Evolutionary conservation across 2,888 invertebrate genomes (phyloP).

Genomic region (Cybosia mesomella): DNA sequence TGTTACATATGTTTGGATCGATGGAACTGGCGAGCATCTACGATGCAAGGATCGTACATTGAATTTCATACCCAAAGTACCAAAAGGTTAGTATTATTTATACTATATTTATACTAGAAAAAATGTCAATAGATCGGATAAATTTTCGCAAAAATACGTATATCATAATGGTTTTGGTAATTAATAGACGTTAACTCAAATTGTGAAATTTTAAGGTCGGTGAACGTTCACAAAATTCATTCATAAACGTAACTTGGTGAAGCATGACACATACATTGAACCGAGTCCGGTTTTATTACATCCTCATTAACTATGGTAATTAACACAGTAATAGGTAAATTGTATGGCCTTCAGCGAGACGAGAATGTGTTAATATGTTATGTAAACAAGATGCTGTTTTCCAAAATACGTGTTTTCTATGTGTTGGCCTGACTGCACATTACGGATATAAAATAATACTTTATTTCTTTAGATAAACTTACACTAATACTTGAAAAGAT

Average conservation of each 20-base stretch:
- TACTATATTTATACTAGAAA: not conserved
- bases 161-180: not conserved
- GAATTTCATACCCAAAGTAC: constrained; percentile 91
- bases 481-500: constrained; percentile 59
- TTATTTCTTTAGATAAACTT: constrained; percentile 63
- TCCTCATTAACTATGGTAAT: constrained; percentile 78
- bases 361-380: constrained; percentile 44
- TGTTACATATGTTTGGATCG: constrained; percentile 98
- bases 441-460: not conserved
- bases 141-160: not conserved
- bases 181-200: not conserved
- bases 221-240: constrained; percentile 29
- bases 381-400: constrained; percentile 53
- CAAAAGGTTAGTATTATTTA: constrained; percentile 88
- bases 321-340: constrained; percentile 68
- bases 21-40: constrained; percentile 95
- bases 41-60: constrained; percentile 96
- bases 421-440: constrained; percentile 5
- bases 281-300: constrained; percentile 64
- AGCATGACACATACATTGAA: constrained; percentile 58
- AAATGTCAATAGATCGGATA: not conserved
- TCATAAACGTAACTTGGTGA: constrained; percentile 34
- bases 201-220: not conserved
- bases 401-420: constrained; percentile 21
- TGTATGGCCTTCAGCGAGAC: constrained; percentile 64